Base-by-base conservation (phyloP, 2,888 invertebrate genomes). In the Philaethria dido region DNA sequence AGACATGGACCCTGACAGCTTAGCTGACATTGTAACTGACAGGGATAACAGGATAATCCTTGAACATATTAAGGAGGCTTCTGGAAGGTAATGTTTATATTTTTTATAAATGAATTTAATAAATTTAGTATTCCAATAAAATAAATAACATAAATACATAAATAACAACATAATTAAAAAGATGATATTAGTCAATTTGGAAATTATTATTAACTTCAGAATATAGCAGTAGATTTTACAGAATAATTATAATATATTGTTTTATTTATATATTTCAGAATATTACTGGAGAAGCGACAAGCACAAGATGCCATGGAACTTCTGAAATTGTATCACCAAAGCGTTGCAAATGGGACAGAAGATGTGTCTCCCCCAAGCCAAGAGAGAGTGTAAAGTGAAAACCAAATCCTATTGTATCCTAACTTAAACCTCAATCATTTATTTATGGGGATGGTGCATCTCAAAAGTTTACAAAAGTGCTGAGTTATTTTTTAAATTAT, bases 1-100 rank as follows among this genome's bases (percentile, higher is more conserved):
- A 69, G 97, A 97, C 81, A 97, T 97, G 97, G 97, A 97, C 88
- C 97, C 97, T 8, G 97, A 97, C 74, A 97, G 96, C 72, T 93
- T 97, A 78, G 96, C 96, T 67, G 97, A 97, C 81, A 96, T 97
- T 78, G 95, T 96, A 36, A 94, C 95, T 60, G 95, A 95, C 77
- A 94, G 94, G 82, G 95, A 94, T 74, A 95, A 95, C 83, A 95
- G 94, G 83, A 94, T 95, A 75, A 97, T 97, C 82, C 86, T 96
- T 80, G 96, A 96, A 82, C 96, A 96, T 85, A 92, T 96, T 72
- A 96, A 97, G 86, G 97, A 97, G 91, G 97, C 96, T 36, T 96
- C 97, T 77, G 96, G 97, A 81, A 94, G 96, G 94, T 96, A 79
- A 74, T 52, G 33, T 8, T n/a, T 42, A 9, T n/a, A 55, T 33